Evolutionary conservation across 2,797 vertebrate genomes (phyloP), one percentile per base, ranked within the genome.

Genomic region (Pseudochirops cupreus): DNA sequence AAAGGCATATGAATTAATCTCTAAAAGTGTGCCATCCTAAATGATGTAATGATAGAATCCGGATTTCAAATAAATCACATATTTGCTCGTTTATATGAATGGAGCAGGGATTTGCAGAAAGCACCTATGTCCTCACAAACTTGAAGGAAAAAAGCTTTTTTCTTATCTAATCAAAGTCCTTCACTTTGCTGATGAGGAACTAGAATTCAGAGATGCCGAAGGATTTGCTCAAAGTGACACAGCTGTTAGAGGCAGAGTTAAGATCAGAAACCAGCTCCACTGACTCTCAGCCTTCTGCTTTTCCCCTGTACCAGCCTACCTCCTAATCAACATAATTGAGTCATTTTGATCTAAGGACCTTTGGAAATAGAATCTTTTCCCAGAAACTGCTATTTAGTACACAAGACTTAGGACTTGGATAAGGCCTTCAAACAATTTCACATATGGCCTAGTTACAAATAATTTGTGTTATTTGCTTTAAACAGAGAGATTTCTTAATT

Each of bases 391-490:
- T 46, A 6, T 82, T 46, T 82, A 46, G 74, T 24, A 7, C 21
- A 11, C 2, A 82, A 10, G 39, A 82, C 5, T 94, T 96, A 7
- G n/a, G 33, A 57, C 54, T 90, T 90, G 26, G 53, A 67, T 1
- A 67, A 39, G 92, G 28, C 18, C 96, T 95, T 55, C 24, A 55
- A 94, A 74, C 92, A 91, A 1, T 3, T 94, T 26, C 57, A 33
- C 5, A 97, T 91, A 95, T 91, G 0, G 55, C 9, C 3, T 91
- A 21, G 92, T 94, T 5, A 12, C 58, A 90, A 94, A 91, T 91
- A 18, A 21, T 46, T 96, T 90, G 29, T 56, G 94, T 96, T 92
- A 89, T 96, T 96, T 97, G 94, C 67, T 91, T 96, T 54, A 92
- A 92, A 91, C 52, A 57, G 24, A 96, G 56, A 56, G 74, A 54